Evolutionary conservation across 2,797 vertebrate species (phyloP), one percentile per base, ranked within the genome.

Genomic region (Lagodon rhomboides): DNA sequence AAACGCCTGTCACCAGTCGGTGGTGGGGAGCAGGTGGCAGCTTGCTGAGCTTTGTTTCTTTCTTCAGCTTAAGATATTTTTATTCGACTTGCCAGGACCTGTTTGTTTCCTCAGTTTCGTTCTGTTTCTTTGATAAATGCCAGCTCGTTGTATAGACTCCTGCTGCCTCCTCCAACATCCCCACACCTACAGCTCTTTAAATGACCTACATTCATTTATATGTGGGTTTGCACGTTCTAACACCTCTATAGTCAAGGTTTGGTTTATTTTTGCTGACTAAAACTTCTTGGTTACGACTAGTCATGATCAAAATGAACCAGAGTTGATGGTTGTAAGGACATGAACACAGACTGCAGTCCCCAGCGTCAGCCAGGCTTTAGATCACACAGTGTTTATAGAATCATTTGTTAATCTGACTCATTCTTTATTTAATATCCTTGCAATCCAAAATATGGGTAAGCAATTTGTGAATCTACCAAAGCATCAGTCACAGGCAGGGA

Each of bases 401-500:
- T 41, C 38, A 50, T 38, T 47, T n/a, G 63, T 41, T 66, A 13
- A 20, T 55, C 16, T 22, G 25, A n/a, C 23, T 15, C 46, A 53
- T 59, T 46, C 20, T 72, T 53, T 38, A 34, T 49, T 50, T 6
- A 62, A 55, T 67, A 62, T 62, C 62, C 44, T 25, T 30, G 13
- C 18, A 53, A 27, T 20, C 54, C 8, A 55, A 76, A 67, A 44
- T 20, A 67, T 23, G 43, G 30, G 18, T 34, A 49, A 71, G 49
- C 47, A 61, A 27, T 71, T 23, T 59, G 4, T 43, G 30, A 71
- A 66, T 49, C 30, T 30, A 61, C 22, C 12, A 9, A 58, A 62
- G 62, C 49, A 67, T 71, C 61, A 67, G 68, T 67, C 61, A 71
- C 18, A 66, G 41, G 38, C 47, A 56, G n/a, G 41, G 9, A 5